Conservation (phyloP, 1,140 invertebrate species). For the Eubasilissa regina region DNA sequence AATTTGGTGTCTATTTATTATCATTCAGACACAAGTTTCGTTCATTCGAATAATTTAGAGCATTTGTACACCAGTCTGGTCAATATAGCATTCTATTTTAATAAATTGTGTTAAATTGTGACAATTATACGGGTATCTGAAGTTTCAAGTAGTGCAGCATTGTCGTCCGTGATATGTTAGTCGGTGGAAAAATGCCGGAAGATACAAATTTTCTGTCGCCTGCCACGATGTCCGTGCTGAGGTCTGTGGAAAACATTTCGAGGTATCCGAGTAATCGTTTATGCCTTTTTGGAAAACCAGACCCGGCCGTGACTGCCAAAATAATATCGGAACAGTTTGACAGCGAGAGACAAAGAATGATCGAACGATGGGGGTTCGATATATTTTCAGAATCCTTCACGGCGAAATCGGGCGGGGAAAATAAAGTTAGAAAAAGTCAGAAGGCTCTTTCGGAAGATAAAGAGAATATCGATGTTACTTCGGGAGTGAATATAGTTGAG, state of each 20-base stretch:
- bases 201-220: constrained; percentile 36
- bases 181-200: constrained; percentile 44
- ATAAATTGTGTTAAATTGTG: constrained; percentile 24
- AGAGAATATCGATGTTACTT: constrained; percentile 36
- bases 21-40: no score
- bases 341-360: constrained; percentile 47
- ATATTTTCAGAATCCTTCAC: constrained; percentile 45
- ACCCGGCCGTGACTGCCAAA: constrained; percentile 13
- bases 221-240: constrained; percentile 43
- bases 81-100: constrained; percentile 9
- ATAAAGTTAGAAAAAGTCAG: constrained; percentile 18
- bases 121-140: constrained; percentile 35
- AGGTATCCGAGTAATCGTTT: constrained; percentile 42
- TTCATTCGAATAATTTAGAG: no score
- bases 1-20: no score
- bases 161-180: constrained; percentile 37
- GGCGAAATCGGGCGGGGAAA: neutral
- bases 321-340: constrained; percentile 51
- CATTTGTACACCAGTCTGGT: no score
- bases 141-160: neutral
- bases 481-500: neutral
- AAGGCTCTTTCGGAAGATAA: constrained; percentile 42
- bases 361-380: constrained; percentile 56
- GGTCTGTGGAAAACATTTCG: constrained; percentile 47
- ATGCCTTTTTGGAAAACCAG: constrained; percentile 56